Evolutionary conservation across 2,888 invertebrate genomes (phyloP).

Genomic region (Leucoma salicis): DNA sequence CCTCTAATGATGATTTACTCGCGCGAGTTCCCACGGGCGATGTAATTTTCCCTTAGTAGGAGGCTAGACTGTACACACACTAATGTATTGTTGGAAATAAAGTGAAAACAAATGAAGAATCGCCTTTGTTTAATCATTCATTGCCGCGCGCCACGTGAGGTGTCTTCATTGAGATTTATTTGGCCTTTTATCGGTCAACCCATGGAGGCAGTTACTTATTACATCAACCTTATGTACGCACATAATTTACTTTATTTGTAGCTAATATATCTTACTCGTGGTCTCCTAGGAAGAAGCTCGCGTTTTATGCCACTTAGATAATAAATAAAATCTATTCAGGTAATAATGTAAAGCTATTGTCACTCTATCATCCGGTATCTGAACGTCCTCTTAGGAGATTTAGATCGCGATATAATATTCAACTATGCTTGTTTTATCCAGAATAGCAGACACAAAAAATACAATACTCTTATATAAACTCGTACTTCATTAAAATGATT

Average conservation of each 20-base stretch:
- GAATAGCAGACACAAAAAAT: too few species aligned
- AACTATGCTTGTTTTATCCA: too few species aligned
- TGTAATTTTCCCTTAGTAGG: slow-evolving; percentile 74
- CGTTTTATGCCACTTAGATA: slow-evolving; percentile 2
- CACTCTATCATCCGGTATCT: too few species aligned
- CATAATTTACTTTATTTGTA: slow-evolving; percentile 1
- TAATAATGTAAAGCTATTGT: too few species aligned
- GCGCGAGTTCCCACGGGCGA: slow-evolving; percentile 65
- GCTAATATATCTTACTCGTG: neutral
- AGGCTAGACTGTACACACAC: slow-evolving; percentile 43
- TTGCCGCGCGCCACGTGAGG: slow-evolving; percentile 53
- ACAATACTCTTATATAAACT: too few species aligned
- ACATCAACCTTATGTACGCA: slow-evolving; percentile 6
- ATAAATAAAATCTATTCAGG: too few species aligned
- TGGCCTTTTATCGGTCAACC: slow-evolving; percentile 55
- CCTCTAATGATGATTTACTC: slow-evolving; percentile 77
- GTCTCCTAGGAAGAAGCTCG: slow-evolving; percentile 1
- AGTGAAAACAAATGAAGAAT: slow-evolving; percentile 78
- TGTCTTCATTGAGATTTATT: slow-evolving; percentile 72
- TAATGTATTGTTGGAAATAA: slow-evolving; percentile 61
- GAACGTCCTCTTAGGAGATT: too few species aligned
- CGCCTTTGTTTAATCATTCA: slow-evolving; percentile 76
- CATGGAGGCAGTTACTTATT: slow-evolving; percentile 27
- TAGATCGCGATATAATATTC: too few species aligned
- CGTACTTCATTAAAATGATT: too few species aligned